These are phyloP conservation scores for Phylloscopus collybita DNA, from an alignment of 2,797 vertebrate species.

Conservation along the genomic window DNA sequence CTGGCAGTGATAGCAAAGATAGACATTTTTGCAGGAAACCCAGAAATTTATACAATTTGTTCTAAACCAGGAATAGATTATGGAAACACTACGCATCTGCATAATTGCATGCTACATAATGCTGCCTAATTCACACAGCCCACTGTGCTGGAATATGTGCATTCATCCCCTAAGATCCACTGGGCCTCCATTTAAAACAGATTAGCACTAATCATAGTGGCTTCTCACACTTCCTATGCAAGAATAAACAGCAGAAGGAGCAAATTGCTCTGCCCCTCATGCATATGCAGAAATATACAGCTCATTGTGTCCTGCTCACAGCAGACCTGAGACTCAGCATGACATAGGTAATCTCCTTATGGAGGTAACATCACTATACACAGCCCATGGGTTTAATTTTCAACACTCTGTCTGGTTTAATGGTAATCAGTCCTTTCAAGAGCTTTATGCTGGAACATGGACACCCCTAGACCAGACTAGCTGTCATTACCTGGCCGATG, in stretches of 20 bases:
- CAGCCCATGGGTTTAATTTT: neutral
- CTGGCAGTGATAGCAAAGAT: constrained; percentile 2
- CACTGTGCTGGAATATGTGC: constrained; percentile 9
- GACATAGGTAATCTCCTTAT: neutral
- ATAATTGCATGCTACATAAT: neutral
- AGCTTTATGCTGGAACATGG: neutral
- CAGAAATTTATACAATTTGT: neutral
- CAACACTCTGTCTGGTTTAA: neutral
- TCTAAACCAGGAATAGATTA: neutral
- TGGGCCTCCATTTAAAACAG: constrained; percentile 2
- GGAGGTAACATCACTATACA: neutral
- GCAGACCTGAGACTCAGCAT: neutral
- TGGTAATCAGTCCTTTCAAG: neutral
- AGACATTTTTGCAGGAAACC: constrained; percentile 15
- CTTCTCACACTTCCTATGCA: neutral
- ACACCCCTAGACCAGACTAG: neutral
- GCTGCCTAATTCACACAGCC: neutral
- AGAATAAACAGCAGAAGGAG: neutral
- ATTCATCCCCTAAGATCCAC: neutral
- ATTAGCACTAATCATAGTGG: neutral
- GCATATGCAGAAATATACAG: neutral
- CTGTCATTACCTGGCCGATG: neutral
- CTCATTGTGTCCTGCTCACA: neutral
- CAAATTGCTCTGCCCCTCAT: neutral
- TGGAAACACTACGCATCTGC: neutral